phyloP scores from a whole-genome alignment of 2,113 vertebrate genomes.

The Erythrolamprus reginae region DNA sequence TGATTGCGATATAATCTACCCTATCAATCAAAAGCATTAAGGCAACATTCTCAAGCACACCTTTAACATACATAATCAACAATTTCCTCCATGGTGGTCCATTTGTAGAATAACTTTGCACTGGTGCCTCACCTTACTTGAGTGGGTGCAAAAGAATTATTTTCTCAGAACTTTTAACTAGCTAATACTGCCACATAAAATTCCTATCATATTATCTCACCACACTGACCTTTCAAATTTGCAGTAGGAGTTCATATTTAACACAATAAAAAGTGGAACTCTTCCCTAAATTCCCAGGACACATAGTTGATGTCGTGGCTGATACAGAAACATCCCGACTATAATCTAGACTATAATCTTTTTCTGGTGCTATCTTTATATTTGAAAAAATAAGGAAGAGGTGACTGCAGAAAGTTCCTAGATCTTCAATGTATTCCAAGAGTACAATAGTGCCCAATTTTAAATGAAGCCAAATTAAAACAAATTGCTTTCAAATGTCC shows the following conservation, averaged over 20 bases:
- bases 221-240: neutral
- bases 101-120: neutral
- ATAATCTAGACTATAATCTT: too few species aligned
- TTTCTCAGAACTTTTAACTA: neutral
- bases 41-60: neutral
- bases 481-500: neutral
- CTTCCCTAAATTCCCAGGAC: neutral
- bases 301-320: too few species aligned
- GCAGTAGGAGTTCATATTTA: neutral
- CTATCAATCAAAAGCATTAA: neutral
- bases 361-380: neutral
- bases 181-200: neutral
- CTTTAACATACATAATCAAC: neutral
- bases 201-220: neutral
- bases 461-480: neutral
- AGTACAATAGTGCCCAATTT: neutral
- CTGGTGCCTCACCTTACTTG: neutral
- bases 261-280: neutral
- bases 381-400: neutral
- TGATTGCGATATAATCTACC: neutral
- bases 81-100: neutral
- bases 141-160: neutral
- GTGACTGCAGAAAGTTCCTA: neutral
- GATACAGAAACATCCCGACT: neutral
- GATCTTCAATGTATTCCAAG: neutral